These are phyloP conservation scores for Penaeus indicus DNA, from an alignment of 1,140 invertebrate species.

Conservation along the genomic window DNA sequence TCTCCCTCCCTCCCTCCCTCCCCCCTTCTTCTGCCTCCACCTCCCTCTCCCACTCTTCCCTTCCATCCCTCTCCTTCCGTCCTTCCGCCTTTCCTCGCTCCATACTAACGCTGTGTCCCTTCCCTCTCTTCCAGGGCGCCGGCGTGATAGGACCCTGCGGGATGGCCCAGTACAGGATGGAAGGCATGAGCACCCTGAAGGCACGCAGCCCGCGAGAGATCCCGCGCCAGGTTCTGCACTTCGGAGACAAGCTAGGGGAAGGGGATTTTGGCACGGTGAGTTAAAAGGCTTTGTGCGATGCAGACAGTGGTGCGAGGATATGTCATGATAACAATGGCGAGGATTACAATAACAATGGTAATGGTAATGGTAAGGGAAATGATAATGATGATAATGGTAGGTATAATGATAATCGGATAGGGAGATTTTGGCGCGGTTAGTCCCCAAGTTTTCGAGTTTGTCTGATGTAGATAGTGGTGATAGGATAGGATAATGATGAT, in stretches of 20 bases:
- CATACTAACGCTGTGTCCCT: background rate
- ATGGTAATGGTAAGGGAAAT: too few species aligned
- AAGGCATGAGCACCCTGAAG: slow-evolving; percentile 54
- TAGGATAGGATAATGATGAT: too few species aligned
- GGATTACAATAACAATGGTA: too few species aligned
- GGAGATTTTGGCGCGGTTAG: too few species aligned
- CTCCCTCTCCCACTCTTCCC: background rate
- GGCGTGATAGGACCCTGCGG: slow-evolving; percentile 47
- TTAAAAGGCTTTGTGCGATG: background rate
- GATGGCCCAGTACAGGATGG: slow-evolving; percentile 44
- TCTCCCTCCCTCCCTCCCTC: background rate
- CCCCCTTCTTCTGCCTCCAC: background rate
- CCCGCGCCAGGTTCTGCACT: slow-evolving; percentile 80
- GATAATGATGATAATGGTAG: too few species aligned
- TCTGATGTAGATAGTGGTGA: too few species aligned
- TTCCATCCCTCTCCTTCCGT: background rate
- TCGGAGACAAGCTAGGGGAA: slow-evolving; percentile 83
- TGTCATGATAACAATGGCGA: too few species aligned
- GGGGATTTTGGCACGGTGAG: slow-evolving; percentile 83
- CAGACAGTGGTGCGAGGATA: too few species aligned
- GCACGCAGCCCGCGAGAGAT: slow-evolving; percentile 72
- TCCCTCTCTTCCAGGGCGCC: slow-evolving; percentile 37
- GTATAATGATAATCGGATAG: too few species aligned
- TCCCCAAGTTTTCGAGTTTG: too few species aligned
- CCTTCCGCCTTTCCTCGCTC: background rate